Base-by-base conservation (phyloP, 2,113 vertebrate species). In the Rhinoderma darwinii region DNA sequence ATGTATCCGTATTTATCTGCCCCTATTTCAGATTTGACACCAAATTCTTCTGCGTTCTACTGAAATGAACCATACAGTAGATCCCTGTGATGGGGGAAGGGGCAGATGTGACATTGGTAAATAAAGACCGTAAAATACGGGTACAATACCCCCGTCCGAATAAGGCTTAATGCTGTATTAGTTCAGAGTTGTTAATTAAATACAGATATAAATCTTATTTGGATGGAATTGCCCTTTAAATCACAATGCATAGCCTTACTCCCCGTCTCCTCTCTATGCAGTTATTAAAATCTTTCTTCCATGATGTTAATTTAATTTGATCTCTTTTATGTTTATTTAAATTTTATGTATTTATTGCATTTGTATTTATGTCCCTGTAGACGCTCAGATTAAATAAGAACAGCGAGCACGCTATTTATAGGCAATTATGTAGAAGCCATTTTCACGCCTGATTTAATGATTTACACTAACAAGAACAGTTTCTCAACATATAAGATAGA, bases 261-360 rank as follows among this genome's bases (percentile, higher is more conserved):
- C 68, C 68, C 12, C 14, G n/a, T 66, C 20, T 72, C 35, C 35
- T 11, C 35, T 25, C 41, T 41, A 41, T 12, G 35, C 20, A 18
- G 9, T 72, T 72, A 72, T 41, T 41, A 72, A 72, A 72, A 72
- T 25, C 15, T 37, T 11, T 72, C 68, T 72, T 72, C 35, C 37
- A 20, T 12, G 35, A 41, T 25, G 68, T 72, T 72, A 39, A 72
- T 72, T 72, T 72, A 39, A 72, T 39, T 72, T 72, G 39, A 37
- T 72, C 68, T 72, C 68, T 41, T 25, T 72, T 72, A 72, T 72
- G 68, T 72, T 72, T 72, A 72, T 72, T 72, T 41, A 41, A 72
- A 39, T 72, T 72, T 72, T 72, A 72, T 41, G 68, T 72, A 72
- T 72, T 72, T 72, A 72, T 72, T 41, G 68, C 68, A 6, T 72